Percentiles rank a stretch among this genome's conserved stretches.
Evolutionary conservation across 2,797 vertebrate genomes (phyloP).

Genomic region (Eidolon dupreanum): DNA sequence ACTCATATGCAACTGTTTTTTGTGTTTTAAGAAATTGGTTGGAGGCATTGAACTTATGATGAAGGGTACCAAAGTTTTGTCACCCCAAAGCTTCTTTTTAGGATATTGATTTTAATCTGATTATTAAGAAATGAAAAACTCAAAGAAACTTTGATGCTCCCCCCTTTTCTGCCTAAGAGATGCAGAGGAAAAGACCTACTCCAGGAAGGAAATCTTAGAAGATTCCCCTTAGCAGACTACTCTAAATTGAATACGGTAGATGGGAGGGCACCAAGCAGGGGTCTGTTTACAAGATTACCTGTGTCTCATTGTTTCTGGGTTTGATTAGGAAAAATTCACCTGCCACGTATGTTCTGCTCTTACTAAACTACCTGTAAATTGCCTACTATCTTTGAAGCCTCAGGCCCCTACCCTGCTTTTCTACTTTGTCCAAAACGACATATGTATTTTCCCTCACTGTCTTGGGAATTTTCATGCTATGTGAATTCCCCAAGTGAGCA

Average conservation of each 20-base stretch:
- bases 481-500: not conserved
- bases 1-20: not conserved
- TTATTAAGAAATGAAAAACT: not conserved
- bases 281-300: not conserved
- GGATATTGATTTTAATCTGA: not conserved
- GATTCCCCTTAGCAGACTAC: not conserved
- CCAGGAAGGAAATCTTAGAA: not conserved
- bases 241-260: not conserved
- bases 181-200: not conserved
- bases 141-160: not conserved
- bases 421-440: not conserved
- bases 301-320: not conserved
- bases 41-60: not conserved
- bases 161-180: not conserved
- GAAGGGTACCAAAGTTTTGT: not conserved
- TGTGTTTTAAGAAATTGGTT: constrained; percentile 21
- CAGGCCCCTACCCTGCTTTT: not conserved
- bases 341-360: not conserved
- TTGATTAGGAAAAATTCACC: not conserved
- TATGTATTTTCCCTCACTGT: not conserved
- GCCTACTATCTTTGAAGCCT: not conserved
- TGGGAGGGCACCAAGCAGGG: not conserved
- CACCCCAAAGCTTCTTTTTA: not conserved
- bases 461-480: not conserved
- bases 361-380: not conserved